Evolutionary conservation across 1,140 invertebrate genomes (phyloP).

Genomic region (Drosophila lacteicornis): DNA sequence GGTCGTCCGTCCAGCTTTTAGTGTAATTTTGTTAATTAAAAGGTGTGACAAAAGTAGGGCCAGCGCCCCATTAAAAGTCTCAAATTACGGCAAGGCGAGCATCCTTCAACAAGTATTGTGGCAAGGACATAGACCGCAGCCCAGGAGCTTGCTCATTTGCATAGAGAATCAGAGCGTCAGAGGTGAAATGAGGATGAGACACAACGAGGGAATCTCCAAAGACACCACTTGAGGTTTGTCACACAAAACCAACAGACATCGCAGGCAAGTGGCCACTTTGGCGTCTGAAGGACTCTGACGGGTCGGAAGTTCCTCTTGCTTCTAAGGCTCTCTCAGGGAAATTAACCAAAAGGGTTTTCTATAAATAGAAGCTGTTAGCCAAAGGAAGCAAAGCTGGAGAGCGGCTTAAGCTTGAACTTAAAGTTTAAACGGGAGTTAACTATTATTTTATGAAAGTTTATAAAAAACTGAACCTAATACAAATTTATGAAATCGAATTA

Average conservation of each 20-base stretch:
- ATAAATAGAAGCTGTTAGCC: conserved; percentile 10
- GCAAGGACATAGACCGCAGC: conserved; percentile 33
- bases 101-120: conserved; percentile 29
- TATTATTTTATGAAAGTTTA: neutral
- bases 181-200: neutral
- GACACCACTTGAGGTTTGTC: conserved; percentile 34
- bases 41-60: conserved; percentile 57
- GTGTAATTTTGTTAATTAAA: conserved; percentile 71
- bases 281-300: conserved; percentile 18
- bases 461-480: no score
- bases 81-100: conserved; percentile 52
- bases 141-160: conserved; percentile 56
- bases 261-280: conserved; percentile 41
- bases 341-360: conserved; percentile 12
- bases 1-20: conserved; percentile 7
- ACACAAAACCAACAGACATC: conserved; percentile 37
- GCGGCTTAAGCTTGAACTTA: neutral
- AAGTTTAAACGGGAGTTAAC: no score
- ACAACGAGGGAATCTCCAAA: conserved; percentile 9
- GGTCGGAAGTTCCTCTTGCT: conserved; percentile 21
- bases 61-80: conserved; percentile 38
- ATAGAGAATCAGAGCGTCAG: conserved; percentile 31
- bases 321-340: neutral
- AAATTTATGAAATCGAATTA: neutral
- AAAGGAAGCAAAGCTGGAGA: no score